Base-by-base conservation (phyloP, 1,140 invertebrate genomes). In the Nixonia krombeini region DNA sequence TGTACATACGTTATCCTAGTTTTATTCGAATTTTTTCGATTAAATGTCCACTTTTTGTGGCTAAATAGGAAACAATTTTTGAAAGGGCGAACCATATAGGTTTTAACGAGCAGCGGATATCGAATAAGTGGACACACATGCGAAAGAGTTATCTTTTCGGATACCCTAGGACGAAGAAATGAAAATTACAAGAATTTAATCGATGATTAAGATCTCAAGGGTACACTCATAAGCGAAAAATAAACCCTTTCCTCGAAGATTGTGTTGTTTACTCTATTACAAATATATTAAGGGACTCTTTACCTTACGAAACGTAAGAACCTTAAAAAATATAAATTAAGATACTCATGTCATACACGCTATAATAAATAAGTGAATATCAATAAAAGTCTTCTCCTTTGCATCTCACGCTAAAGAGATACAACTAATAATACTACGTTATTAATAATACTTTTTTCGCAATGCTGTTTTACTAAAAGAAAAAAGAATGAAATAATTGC, bases 321-420 rank as follows among this genome's bases (percentile, higher is more conserved):
- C 1, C 38, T 52, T 42, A 23, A 4, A 40, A 37, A 29, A 51
- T 26, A 51, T 26, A 53, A 49, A 55, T 63, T 49, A 63, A 55
- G 37, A 47, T n/a, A n/a, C n/a, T n/a, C n/a, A n/a, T n/a, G 41
- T 18, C 13, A 51, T 59, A 67, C 40, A 51, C 23, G 49, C 31
- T 31, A 35, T 13, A 51, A 57, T 57, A 61, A 57, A 61, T 53
- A 49, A 68, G 55, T 61, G 42, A 55, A 67, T 31, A 35, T 55
- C 45, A 61, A 45, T 59, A 42, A 23, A 42, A 13, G 33, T 35
- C 33, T 13, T 13, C 12, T 10, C 2, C 33, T 53, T 35, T 41
- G 33, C 57, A 41, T 42, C 6, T 2, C 31, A 10, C 4, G 3
- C 9, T 4, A 2, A 33, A 10, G 12, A 33, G 31, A 33, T 2